phyloP scores from a whole-genome alignment of 1,140 invertebrate genomes.

The Bombus affinis region DNA sequence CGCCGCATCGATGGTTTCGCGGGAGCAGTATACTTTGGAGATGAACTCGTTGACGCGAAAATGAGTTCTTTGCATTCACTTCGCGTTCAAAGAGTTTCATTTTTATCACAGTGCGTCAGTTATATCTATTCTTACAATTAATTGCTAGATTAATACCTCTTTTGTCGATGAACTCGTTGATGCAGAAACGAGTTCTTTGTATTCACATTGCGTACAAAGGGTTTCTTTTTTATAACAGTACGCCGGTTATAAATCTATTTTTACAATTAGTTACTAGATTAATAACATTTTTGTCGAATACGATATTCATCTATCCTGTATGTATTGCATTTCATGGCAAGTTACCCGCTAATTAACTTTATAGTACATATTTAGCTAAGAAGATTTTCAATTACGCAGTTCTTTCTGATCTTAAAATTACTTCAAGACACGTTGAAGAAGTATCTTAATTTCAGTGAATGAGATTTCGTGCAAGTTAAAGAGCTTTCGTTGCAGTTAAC shows the following conservation, averaged over 20 bases:
- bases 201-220: slow-evolving; percentile 26
- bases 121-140: not conserved
- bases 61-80: slow-evolving; percentile 42
- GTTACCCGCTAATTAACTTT: not conserved
- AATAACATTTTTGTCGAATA: too few species aligned
- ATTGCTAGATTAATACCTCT: not conserved
- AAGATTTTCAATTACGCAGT: not conserved
- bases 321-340: not conserved
- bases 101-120: not conserved
- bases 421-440: not conserved
- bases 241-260: not conserved
- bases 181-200: slow-evolving; percentile 47
- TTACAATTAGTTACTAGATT: too few species aligned
- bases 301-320: too few species aligned
- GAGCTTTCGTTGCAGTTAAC: not conserved
- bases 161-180: slow-evolving; percentile 33
- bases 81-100: slow-evolving; percentile 40
- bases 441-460: not conserved
- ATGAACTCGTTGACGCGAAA: slow-evolving; percentile 49
- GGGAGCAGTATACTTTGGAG: slow-evolving; percentile 38
- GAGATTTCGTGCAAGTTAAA: not conserved
- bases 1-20: slow-evolving; percentile 53
- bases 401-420: too few species aligned
- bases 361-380: not conserved
- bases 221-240: not conserved